phyloP scores from a whole-genome alignment of 2,888 invertebrate genomes.

The Spodoptera exigua region DNA sequence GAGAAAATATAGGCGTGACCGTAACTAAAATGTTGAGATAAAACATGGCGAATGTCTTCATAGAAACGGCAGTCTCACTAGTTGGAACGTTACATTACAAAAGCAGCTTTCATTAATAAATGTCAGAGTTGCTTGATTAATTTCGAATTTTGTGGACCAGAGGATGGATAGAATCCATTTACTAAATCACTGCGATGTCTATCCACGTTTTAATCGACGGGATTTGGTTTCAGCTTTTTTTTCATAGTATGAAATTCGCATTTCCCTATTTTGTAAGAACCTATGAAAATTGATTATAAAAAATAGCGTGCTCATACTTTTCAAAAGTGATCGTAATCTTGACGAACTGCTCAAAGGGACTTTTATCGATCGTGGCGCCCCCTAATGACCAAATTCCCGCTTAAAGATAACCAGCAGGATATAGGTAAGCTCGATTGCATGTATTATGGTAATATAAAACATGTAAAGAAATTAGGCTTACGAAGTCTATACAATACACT shows the following conservation, averaged over 20 bases:
- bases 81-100: conserved; percentile 25
- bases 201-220: neutral
- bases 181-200: neutral
- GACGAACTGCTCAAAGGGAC: too few relatives aligned
- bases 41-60: conserved; percentile 10
- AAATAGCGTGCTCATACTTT: too few relatives aligned
- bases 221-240: conserved; percentile 1
- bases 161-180: conserved; percentile 18
- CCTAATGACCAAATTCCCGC: too few relatives aligned
- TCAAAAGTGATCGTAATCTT: too few relatives aligned
- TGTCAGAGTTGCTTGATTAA: conserved; percentile 27
- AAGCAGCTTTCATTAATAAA: conserved; percentile 23
- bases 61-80: conserved; percentile 11
- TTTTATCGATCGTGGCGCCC: too few relatives aligned
- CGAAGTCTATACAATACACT: conserved; percentile 11
- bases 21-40: conserved; percentile 30
- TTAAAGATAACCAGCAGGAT: neutral
- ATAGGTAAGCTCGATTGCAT: conserved; percentile 3
- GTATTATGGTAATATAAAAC: neutral
- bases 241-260: neutral
- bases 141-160: conserved; percentile 24
- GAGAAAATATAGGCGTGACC: conserved; percentile 9
- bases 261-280: too few relatives aligned
- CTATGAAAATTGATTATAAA: too few relatives aligned
- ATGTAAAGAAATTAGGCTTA: conserved; percentile 17